A percentile compares a stretch with the other conserved stretches of the same genome.
Conservation (phyloP, 2,888 invertebrate species). For the Vannuccia rotundouncinata region DNA sequence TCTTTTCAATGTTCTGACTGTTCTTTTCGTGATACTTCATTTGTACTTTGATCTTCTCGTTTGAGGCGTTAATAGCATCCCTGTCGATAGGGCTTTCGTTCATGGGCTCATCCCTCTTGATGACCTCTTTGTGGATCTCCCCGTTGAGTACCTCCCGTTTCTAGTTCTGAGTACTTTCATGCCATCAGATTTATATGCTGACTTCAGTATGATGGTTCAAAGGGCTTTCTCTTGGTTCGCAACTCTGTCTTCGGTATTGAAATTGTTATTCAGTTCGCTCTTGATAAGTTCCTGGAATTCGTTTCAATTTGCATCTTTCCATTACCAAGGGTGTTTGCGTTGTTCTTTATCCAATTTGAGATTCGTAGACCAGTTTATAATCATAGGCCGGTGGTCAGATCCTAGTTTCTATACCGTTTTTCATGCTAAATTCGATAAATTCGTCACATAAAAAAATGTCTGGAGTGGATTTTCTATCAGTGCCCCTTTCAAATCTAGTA, state of each 20-base stretch:
- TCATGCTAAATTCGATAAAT: background rate
- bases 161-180: background rate
- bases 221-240: background rate
- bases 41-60: background rate
- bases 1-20: background rate
- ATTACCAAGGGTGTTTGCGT: background rate
- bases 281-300: background rate
- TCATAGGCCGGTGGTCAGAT: background rate
- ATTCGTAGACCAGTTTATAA: background rate
- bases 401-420: background rate
- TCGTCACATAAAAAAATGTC: background rate
- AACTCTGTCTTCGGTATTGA: background rate
- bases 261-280: background rate
- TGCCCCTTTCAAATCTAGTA: background rate
- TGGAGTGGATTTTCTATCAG: background rate
- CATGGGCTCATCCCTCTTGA: background rate
- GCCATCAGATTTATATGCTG: background rate
- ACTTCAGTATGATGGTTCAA: background rate
- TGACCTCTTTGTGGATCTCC: background rate
- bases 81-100: background rate
- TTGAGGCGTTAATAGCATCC: background rate
- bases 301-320: background rate
- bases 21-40: background rate
- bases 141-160: background rate
- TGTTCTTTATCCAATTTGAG: background rate